phyloP scores from a whole-genome alignment of 2,113 vertebrate genomes.

The Tyto alba region DNA sequence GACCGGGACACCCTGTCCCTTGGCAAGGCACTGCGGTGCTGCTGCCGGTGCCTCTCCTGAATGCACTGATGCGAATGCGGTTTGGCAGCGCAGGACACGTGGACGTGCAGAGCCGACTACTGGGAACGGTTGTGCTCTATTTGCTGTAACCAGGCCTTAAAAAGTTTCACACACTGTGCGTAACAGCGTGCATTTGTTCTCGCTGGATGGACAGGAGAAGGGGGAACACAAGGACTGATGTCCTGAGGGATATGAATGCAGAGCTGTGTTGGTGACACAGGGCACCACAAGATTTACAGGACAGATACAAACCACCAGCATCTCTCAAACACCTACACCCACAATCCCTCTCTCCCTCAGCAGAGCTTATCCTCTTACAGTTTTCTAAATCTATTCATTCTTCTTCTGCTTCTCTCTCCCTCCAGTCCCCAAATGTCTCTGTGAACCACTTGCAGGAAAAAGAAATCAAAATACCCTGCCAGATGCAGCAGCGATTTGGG shows the following conservation, averaged over 20 bases:
- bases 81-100: not conserved
- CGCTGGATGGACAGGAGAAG: not conserved
- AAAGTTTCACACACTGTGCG: not conserved
- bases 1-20: not conserved
- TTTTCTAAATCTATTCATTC: not conserved
- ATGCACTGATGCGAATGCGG: not conserved
- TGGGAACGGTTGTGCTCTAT: not conserved
- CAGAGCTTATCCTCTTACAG: not conserved
- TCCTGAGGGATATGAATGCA: not conserved
- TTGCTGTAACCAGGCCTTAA: not conserved
- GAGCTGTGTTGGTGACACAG: not conserved
- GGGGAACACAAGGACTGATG: not conserved
- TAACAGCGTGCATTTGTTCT: not conserved
- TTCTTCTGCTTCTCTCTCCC: not conserved
- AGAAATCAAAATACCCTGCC: not conserved
- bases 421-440: not conserved
- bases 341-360: not conserved
- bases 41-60: not conserved
- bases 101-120: not conserved
- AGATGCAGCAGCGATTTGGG: not conserved
- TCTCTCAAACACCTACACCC: not conserved
- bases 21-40: not conserved
- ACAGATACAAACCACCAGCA: not conserved
- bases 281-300: not conserved
- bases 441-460: not conserved